Evolutionary conservation across 2,797 vertebrate genomes (phyloP), one percentile per base, ranked within the genome.

Genomic region (Leptodactylus fallax): DNA sequence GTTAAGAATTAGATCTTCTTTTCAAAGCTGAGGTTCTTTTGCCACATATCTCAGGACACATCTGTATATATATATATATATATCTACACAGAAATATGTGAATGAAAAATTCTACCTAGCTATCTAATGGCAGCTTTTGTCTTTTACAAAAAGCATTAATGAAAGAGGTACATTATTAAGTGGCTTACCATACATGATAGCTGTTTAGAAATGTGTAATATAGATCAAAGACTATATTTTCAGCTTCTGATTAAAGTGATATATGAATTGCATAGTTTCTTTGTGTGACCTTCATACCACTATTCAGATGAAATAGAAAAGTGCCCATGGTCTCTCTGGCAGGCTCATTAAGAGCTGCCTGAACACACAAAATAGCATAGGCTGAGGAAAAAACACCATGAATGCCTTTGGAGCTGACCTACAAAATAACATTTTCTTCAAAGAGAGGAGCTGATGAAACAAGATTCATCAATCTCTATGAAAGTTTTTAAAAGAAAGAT

Each of bases 391-490:
- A 84, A 69, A 72, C 65, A 79, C 60, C 81, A 58, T 77, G 69
- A 77, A 87, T 76, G 79, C 81, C 79, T 82, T 81, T 49, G 61
- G n/a, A 76, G 53, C 27, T 88, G 87, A 84, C 81, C 87, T 88
- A 88, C 87, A 84, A 84, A 84, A 88, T 83, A 82, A 82, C 58
- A 87, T 79, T 88, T 88, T 76, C 79, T 79, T 88, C 81, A 83
- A 84, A 88, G 81, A 79, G 61, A 79, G 25, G 9, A 79, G 81
- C 87, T 84, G 81, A 88, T 84, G 74, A 88, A 88, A 88, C 79
- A 79, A 79, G 81, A 79, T 88, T 83, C 74, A 88, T 88, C 87
- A 88, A 84, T 79, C 87, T 88, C 74, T 53, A 76, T 82, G 60
- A 53, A 87, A 77, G 14, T 82, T 53, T 87, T 61, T 58, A 45